Percentiles rank a stretch among this genome's conserved stretches.
phyloP scores from a whole-genome alignment of 2,113 vertebrate genomes.

The Poicephalus gulielmi region DNA sequence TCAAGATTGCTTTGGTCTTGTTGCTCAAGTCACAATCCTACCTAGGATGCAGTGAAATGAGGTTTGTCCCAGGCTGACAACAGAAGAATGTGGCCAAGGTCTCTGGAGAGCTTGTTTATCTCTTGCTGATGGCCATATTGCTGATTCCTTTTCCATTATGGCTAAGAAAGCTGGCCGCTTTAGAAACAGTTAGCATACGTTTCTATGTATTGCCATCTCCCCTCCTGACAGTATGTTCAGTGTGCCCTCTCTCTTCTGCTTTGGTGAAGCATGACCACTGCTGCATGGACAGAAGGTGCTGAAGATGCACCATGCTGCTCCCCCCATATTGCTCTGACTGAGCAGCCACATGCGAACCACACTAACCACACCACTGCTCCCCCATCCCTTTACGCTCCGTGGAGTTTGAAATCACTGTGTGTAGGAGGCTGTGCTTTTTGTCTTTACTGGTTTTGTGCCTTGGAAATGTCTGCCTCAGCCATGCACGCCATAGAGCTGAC shows the following conservation, averaged over 20 bases:
- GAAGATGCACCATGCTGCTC: neutral
- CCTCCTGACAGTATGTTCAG: accelerated
- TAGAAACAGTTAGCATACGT: accelerated
- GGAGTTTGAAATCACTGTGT: neutral
- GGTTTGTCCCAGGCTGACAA: neutral
- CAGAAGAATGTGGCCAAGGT: accelerated
- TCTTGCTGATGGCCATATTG: neutral
- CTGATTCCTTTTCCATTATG: neutral
- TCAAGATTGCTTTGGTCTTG: neutral
- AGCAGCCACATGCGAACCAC: neutral
- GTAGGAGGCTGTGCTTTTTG: neutral
- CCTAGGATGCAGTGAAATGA: neutral
- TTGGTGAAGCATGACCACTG: accelerated
- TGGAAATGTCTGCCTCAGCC: neutral
- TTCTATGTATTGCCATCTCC: accelerated
- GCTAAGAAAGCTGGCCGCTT: neutral
- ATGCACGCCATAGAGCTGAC: neutral
- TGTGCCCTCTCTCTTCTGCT: neutral
- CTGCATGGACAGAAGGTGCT: neutral
- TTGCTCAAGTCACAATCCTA: neutral
- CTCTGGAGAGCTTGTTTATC: neutral
- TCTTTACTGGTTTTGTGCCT: neutral
- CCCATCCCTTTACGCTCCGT: neutral
- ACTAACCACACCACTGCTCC: neutral
- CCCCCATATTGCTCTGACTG: neutral